Base-by-base conservation (phyloP, 2,113 vertebrate species). In the Ibidorhyncha struthersii region DNA sequence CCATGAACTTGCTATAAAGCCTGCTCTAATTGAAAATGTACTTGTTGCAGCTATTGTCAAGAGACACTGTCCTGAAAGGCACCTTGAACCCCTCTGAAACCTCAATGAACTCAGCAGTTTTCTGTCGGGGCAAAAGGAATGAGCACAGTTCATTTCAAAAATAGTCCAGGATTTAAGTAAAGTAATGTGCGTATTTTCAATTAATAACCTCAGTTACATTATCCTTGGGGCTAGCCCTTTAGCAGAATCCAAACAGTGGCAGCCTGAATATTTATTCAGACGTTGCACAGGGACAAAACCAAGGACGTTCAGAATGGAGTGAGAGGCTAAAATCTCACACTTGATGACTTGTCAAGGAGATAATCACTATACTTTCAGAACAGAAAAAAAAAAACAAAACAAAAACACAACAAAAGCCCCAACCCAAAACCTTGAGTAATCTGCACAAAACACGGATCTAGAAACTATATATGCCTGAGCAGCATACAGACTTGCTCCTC, bases 241-340 rank as follows among this genome's bases (percentile, higher is more conserved):
- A 89, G 81, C 14, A 93, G 69, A 91, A 74, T 18, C 41, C 69
- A 86, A 74, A 91, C 55, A 83, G 55, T 62, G 56, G 82, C 55
- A 82, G 41, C 23, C 45, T 66, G 63, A 86, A 74, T 92, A 86
- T 91, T 92, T 94, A 94, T 74, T 94, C 72, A 86, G 80, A 74
- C 19, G 0, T 89, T 90, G 59, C 59, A 77, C 5, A 26, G 16
- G 69, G 55, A 94, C 59, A 93, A 81, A 92, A 80, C 5, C 69
- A 94, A 96, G 93, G 83, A 71, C 38, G 0, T 74, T 58, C 38
- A 84, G 53, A 90, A 74, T 45, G 23, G 71, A 89, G 81, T 2
- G 3, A 81, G 55, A 86, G 20, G 15, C 15, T 78, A 62, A 96
- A 73, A 80, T 73, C 69, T 86, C 41, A 59, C 41, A 41, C 34